Evolutionary conservation across 2,113 vertebrate species (phyloP), one percentile per base, ranked within the genome.

Genomic region (Azemiops feae): DNA sequence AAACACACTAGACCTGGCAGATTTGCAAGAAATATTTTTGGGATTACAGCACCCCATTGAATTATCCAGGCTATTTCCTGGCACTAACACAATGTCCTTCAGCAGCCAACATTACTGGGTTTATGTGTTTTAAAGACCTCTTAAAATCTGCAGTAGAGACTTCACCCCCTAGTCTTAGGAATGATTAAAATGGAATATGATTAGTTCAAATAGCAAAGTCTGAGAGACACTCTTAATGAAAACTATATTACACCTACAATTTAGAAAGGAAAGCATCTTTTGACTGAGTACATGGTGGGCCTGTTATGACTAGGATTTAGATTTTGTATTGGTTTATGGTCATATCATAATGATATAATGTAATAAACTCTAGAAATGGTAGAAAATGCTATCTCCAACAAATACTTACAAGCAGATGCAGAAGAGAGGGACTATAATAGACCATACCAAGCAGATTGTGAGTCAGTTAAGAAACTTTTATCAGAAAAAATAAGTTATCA

Each of bases 21-120:
- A 88, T 94, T 85, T 14, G 87, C 23, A 7, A 89, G 74, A 1
- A 12, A 23, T 92, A 91, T 92, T 96, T 96, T 93, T 90, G 92
- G n/a, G 52, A 95, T 96, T 45, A 86, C 1, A 87, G 5, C 85
- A 43, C 23, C 22, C 60, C 55, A 81, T 74, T 93, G 74, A 94
- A 93, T 95, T 95, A 96, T 96, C 4, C 95, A 85, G 96, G 88
- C 43, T 96, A 88, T 96, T 97, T 97, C 60, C 52, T 95, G 92
- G 52, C 74, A 95, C 11, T 47, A 8, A 45, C 89, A 43, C 89
- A 89, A 96, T 81, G 89, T 93, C 54, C 95, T 58, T 91, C 57
- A 5, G 39, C 85, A 92, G 22, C 91, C 92, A 93, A 95, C 1
- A 94, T 96, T 94, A 95, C 92, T 45, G 16, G 94, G 55, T 58